phyloP scores from a whole-genome alignment of 2,888 invertebrate species.

The Harpalus rufipes region DNA sequence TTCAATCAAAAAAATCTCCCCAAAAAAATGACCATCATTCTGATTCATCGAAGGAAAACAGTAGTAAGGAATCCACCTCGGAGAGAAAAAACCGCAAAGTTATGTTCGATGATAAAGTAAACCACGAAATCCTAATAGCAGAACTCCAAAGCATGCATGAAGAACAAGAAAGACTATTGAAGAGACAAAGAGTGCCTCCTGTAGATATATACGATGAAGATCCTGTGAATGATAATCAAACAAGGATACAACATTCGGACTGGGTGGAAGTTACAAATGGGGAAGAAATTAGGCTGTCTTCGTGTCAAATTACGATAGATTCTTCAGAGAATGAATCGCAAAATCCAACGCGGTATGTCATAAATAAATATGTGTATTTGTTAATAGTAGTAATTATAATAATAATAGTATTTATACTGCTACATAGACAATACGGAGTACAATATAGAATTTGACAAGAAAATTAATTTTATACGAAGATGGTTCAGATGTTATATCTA shows the following conservation, averaged over 20 bases:
- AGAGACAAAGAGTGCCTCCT: slow-evolving; percentile 74
- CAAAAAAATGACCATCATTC: slow-evolving; percentile 66
- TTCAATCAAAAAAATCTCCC: slow-evolving; percentile 55
- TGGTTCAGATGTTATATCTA: no score
- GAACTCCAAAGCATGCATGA: slow-evolving; percentile 84
- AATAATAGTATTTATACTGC: slow-evolving; percentile 68
- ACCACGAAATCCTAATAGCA: slow-evolving; percentile 85
- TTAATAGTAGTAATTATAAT: slow-evolving; percentile 68
- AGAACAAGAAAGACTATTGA: slow-evolving; percentile 73
- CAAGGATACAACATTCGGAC: slow-evolving; percentile 76
- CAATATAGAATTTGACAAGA: no score
- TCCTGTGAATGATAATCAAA: slow-evolving; percentile 55
- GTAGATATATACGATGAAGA: slow-evolving; percentile 71
- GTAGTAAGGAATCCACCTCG: slow-evolving; percentile 62
- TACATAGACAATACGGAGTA: no score
- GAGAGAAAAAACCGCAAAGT: slow-evolving; percentile 71
- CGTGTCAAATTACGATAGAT: slow-evolving; percentile 81
- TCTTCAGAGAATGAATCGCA: slow-evolving; percentile 75
- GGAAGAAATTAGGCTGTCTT: slow-evolving; percentile 79
- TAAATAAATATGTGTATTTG: slow-evolving; percentile 70
- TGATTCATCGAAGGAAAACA: slow-evolving; percentile 68
- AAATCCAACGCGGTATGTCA: slow-evolving; percentile 67
- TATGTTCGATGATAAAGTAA: slow-evolving; percentile 75
- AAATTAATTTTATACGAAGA: no score
- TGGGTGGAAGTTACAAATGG: slow-evolving; percentile 81